These are phyloP conservation scores for Cliona cf. orientalis DNA, from an alignment of 37 sponge, comb jelly and placozoan species.

Conservation along the genomic window DNA sequence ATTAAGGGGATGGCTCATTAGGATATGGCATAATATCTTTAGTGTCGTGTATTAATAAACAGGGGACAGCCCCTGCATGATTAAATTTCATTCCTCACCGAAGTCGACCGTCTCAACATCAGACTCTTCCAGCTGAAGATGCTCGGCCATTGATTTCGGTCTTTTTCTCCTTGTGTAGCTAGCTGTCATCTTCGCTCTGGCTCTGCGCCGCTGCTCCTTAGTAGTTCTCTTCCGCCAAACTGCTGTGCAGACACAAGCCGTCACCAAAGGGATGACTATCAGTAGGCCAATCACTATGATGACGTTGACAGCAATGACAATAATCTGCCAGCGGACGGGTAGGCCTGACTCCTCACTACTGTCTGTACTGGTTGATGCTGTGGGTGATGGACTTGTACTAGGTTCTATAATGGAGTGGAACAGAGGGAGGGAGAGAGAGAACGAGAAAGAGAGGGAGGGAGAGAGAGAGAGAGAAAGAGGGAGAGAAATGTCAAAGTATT, in stretches of 20 bases:
- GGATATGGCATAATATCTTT: too few species aligned
- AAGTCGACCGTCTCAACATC: conserved; percentile 17
- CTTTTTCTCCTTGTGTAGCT: not conserved
- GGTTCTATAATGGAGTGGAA: too few species aligned
- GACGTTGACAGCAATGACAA: conserved; percentile 15
- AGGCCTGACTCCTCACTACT: too few species aligned
- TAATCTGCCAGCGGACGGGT: conserved; percentile 12
- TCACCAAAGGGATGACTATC: not conserved
- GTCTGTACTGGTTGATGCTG: too few species aligned
- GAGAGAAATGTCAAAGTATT: too few species aligned
- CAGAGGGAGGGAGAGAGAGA: too few species aligned
- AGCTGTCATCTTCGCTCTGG: not conserved
- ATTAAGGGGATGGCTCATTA: too few species aligned
- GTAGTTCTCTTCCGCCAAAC: not conserved
- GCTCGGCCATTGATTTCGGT: not conserved
- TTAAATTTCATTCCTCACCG: not conserved
- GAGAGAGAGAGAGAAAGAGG: too few species aligned
- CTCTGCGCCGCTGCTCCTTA: not conserved
- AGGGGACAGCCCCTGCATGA: not conserved
- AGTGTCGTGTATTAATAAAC: too few species aligned
- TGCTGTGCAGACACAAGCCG: not conserved
- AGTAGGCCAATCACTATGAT: conserved; percentile 14
- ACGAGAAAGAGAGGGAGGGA: too few species aligned
- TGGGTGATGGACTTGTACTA: too few species aligned
- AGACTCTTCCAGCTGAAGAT: conserved; percentile 3